Base-by-base conservation (phyloP, 2,888 invertebrate species). In the Mesorhabditis belari region DNA sequence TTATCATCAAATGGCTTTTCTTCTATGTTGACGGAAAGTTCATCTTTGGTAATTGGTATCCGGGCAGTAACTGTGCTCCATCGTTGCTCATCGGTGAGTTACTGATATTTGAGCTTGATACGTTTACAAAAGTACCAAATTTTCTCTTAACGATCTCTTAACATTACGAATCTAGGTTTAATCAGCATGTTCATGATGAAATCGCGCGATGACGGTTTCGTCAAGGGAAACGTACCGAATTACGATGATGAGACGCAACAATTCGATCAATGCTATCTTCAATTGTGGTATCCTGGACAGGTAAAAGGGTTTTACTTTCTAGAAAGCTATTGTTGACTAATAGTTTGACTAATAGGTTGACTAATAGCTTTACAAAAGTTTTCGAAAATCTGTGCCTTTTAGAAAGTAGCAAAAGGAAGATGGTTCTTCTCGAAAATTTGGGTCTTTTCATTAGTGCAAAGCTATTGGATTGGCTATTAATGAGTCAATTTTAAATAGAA, bases 81-180 rank as follows among this genome's bases (percentile, higher is more conserved):
- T 93, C 92, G 0, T 90, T 98, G 82, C 87, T 98, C 63, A 95
- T 98, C 80, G 92, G 92, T 35, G 44, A 35, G 44, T 35, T n/a
- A n/a, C n/a, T n/a, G n/a, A n/a, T n/a, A n/a, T n/a, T n/a, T n/a
- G n/a, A n/a, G n/a, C n/a, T n/a, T n/a, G n/a, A n/a, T n/a, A n/a
- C n/a, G n/a, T n/a, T n/a, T n/a, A n/a, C n/a, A 26, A 35, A n/a
- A 35, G 44, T 35, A 35, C 44, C n/a, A n/a, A n/a, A n/a, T n/a
- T n/a, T n/a, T n/a, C n/a, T n/a, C n/a, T n/a, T n/a, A n/a, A n/a
- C n/a, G n/a, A n/a, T n/a, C n/a, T n/a, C n/a, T n/a, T n/a, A 35
- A 2, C 44, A 9, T 35, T n/a, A 35, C n/a, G 12, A 35, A 35
- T 35, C n/a, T n/a, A 35, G 44, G 44, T 28, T 68, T 79, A 52